Percentiles rank a stretch among this genome's conserved stretches.
These are phyloP conservation scores for Gallinago paraguaiae DNA, from an alignment of 2,113 vertebrate genomes.

Conservation along the genomic window DNA sequence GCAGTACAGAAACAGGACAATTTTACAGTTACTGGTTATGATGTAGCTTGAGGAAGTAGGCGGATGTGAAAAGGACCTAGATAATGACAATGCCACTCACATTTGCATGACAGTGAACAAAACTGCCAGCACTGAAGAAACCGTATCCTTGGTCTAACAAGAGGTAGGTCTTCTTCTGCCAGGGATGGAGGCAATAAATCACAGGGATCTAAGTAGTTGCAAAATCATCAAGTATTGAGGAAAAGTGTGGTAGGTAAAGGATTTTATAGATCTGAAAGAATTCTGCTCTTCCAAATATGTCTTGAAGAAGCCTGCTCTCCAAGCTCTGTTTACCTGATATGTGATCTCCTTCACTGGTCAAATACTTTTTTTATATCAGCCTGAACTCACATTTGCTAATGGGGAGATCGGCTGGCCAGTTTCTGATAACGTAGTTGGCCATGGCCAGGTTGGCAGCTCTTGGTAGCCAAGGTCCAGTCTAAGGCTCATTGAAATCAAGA, in stretches of 20 bases:
- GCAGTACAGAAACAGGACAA: background rate
- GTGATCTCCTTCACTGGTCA: background rate
- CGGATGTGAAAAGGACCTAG: background rate
- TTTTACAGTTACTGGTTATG: background rate
- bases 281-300: background rate
- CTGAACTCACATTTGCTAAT: background rate
- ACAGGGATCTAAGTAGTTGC: background rate
- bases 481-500: background rate
- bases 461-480: too few species aligned
- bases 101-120: background rate
- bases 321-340: background rate
- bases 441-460: background rate
- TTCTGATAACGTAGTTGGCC: background rate
- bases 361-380: background rate
- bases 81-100: background rate
- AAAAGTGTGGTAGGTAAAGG: background rate
- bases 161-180: background rate
- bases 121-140: background rate
- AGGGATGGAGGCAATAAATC: background rate
- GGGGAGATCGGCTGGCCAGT: background rate
- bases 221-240: background rate
- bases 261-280: background rate
- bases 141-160: background rate
- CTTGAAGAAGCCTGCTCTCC: background rate
- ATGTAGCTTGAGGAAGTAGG: background rate